Percentiles rank a stretch among this genome's conserved stretches.
phyloP scores from a whole-genome alignment of 2,888 invertebrate genomes.

The Elmis aenea region DNA sequence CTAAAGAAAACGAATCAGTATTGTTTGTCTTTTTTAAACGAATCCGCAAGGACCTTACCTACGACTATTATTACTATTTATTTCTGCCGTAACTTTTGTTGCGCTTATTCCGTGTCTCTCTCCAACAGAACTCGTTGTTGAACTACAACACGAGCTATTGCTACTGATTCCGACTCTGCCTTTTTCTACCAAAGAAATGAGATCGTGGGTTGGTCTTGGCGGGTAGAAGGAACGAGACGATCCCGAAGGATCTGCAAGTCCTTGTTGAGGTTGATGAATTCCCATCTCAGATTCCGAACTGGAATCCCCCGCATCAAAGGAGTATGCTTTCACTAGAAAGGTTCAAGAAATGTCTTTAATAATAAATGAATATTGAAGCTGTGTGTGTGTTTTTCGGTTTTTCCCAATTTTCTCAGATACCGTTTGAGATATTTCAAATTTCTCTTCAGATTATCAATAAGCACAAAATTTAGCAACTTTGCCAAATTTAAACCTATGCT shows the following conservation, averaged over 20 bases:
- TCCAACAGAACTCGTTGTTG: slow-evolving; percentile 52
- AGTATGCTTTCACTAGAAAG: slow-evolving; percentile 52
- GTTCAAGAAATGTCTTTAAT: no score
- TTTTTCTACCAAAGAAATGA: slow-evolving; percentile 51
- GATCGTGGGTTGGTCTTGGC: slow-evolving; percentile 40
- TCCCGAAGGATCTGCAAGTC: slow-evolving; percentile 37
- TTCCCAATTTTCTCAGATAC: no score
- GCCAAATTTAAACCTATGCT: no score
- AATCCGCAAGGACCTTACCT: slow-evolving; percentile 8
- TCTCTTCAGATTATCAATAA: no score
- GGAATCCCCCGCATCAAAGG: slow-evolving; percentile 58
- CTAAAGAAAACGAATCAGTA: no score
- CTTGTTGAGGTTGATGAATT: slow-evolving; percentile 32
- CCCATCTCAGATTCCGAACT: slow-evolving; percentile 70
- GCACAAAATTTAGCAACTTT: no score
- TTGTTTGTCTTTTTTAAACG: neutral
- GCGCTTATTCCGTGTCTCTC: slow-evolving; percentile 36
- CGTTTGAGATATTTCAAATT: no score
- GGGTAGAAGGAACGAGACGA: slow-evolving; percentile 46
- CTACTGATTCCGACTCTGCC: slow-evolving; percentile 48
- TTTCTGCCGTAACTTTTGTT: slow-evolving; percentile 38
- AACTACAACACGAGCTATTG: slow-evolving; percentile 51
- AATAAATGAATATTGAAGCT: no score
- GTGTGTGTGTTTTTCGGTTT: no score
- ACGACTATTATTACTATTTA: slow-evolving; percentile 28